Percentiles rank a stretch among this genome's conserved stretches.
These are phyloP conservation scores for Otolemur crassicaudatus DNA, from an alignment of 2,797 vertebrate genomes.

Conservation along the genomic window DNA sequence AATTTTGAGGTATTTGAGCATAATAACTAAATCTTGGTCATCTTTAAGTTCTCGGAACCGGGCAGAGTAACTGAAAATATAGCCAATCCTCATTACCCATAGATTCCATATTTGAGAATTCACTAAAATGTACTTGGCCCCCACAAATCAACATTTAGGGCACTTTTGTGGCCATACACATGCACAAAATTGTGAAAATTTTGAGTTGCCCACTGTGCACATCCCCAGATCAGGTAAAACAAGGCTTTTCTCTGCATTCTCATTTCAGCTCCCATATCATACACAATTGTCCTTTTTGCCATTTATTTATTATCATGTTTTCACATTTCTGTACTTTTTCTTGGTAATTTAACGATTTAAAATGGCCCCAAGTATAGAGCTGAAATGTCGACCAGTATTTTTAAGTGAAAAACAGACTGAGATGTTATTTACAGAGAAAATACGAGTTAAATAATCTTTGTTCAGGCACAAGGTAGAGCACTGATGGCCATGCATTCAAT, in stretches of 20 bases:
- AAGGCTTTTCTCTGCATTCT: neutral
- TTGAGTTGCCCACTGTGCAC: rapidly evolving
- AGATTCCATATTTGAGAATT: neutral
- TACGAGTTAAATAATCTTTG: neutral
- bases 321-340: neutral
- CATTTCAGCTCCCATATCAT: neutral
- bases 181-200: neutral
- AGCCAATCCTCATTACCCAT: neutral
- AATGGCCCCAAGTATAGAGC: neutral
- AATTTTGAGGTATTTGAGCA: neutral
- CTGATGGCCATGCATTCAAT: neutral
- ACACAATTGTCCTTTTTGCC: neutral
- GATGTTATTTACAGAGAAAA: neutral
- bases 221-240: neutral
- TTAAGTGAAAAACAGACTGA: neutral
- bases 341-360: neutral
- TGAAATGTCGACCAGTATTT: neutral
- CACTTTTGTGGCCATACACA: neutral
- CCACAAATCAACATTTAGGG: neutral
- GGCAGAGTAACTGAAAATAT: constrained; percentile 14
- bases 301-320: neutral
- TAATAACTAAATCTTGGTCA: neutral
- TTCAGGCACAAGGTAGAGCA: neutral
- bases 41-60: neutral
- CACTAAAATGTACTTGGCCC: neutral